phyloP scores from a whole-genome alignment of 1,140 invertebrate species.

The Nebria ingens region DNA sequence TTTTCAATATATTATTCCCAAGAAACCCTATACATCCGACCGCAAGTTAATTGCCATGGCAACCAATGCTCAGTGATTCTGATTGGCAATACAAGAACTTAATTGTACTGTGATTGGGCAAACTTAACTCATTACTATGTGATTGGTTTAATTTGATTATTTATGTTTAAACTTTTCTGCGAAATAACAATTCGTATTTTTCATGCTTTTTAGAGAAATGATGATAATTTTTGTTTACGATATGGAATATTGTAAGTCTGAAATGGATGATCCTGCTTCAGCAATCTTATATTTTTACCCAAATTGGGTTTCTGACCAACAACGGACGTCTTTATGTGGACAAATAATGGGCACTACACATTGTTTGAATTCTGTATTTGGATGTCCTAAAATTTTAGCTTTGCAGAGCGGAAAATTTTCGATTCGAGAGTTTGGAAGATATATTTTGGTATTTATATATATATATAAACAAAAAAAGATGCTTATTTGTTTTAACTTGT shows the following conservation, averaged over 20 bases:
- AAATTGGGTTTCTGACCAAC: conserved; percentile 70
- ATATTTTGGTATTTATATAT: conserved; percentile 58
- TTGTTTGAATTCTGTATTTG: conserved; percentile 63
- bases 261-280: conserved; percentile 75
- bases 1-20: background rate
- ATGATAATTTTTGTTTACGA: conserved; percentile 83
- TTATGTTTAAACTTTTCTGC: no score
- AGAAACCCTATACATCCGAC: background rate
- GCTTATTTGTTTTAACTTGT: conserved; percentile 15
- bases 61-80: background rate
- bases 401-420: conserved; percentile 77
- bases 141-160: background rate
- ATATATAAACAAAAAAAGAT: conserved; percentile 15
- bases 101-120: no score
- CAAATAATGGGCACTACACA: conserved; percentile 73
- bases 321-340: conserved; percentile 66
- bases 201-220: conserved; percentile 55
- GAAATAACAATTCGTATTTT: conserved; percentile 11
- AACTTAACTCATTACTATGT: no score
- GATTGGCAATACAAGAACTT: no score
- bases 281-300: conserved; percentile 83
- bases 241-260: conserved; percentile 58
- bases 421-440: conserved; percentile 64
- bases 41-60: background rate
- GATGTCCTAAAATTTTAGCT: conserved; percentile 57